Evolutionary conservation across 2,113 vertebrate genomes (phyloP).

Genomic region (Lates calcarifer): DNA sequence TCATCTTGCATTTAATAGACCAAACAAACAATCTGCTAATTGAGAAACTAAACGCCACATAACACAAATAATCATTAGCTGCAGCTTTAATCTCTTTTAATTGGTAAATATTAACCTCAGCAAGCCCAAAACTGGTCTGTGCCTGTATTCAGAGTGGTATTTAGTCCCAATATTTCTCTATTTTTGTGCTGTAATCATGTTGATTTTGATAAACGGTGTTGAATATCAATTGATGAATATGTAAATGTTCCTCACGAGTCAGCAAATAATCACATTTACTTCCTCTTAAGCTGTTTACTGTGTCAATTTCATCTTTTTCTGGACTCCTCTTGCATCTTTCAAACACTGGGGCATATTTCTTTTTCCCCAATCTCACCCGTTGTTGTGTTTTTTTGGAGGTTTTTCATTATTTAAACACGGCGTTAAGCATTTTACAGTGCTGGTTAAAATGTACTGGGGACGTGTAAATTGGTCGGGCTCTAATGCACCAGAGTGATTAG

Average conservation of each 20-base stretch:
- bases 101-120: too few species aligned
- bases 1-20: not conserved
- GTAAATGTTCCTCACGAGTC: not conserved
- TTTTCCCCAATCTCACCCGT: not conserved
- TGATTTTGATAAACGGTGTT: not conserved
- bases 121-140: too few species aligned
- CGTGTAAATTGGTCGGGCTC: slow-evolving; percentile 53
- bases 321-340: too few species aligned
- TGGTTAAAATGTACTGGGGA: slow-evolving; percentile 14
- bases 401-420: slow-evolving; percentile 10
- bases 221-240: not conserved
- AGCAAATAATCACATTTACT: not conserved
- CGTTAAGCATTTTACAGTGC: not conserved
- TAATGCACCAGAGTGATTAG: slow-evolving; percentile 66
- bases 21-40: not conserved
- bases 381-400: not conserved
- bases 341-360: not conserved
- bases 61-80: too few species aligned
- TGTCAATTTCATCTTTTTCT: not conserved
- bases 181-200: not conserved
- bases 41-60: not conserved
- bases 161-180: not conserved
- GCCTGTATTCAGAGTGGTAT: not conserved
- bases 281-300: not conserved
- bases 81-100: too few species aligned